These are phyloP conservation scores for Girardinus metallicus DNA, from an alignment of 2,797 vertebrate species.

Conservation along the genomic window DNA sequence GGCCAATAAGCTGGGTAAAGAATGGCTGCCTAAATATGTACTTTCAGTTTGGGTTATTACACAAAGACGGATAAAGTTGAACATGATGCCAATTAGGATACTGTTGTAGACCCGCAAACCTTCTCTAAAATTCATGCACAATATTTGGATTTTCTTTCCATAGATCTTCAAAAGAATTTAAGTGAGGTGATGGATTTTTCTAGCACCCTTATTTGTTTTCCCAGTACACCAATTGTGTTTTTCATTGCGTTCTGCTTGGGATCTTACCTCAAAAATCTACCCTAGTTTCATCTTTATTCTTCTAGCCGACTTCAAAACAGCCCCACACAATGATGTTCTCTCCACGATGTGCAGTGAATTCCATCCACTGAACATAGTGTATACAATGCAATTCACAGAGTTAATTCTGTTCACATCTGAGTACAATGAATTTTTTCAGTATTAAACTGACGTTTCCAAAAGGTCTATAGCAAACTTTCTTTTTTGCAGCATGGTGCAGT, in stretches of 20 bases:
- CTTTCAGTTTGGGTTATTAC: no score
- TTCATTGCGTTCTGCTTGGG: background rate
- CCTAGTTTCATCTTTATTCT: background rate
- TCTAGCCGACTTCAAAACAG: background rate
- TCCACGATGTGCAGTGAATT: background rate
- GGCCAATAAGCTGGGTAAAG: no score
- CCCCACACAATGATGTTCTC: background rate
- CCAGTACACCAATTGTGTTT: background rate
- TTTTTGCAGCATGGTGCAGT: background rate
- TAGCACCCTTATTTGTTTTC: background rate
- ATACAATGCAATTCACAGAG: background rate
- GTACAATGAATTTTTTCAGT: background rate
- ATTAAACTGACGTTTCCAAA: background rate
- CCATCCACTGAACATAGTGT: background rate
- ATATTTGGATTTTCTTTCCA: background rate
- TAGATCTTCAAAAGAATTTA: background rate
- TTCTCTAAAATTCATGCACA: no score
- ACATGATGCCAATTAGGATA: no score
- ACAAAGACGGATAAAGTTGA: no score
- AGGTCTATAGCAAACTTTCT: background rate
- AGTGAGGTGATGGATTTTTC: background rate
- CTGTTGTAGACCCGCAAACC: no score
- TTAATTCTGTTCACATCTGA: background rate
- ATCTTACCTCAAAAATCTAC: background rate
- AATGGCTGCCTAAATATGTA: no score